phyloP scores from a whole-genome alignment of 2,797 vertebrate genomes.

The Knipowitschia caucasica region DNA sequence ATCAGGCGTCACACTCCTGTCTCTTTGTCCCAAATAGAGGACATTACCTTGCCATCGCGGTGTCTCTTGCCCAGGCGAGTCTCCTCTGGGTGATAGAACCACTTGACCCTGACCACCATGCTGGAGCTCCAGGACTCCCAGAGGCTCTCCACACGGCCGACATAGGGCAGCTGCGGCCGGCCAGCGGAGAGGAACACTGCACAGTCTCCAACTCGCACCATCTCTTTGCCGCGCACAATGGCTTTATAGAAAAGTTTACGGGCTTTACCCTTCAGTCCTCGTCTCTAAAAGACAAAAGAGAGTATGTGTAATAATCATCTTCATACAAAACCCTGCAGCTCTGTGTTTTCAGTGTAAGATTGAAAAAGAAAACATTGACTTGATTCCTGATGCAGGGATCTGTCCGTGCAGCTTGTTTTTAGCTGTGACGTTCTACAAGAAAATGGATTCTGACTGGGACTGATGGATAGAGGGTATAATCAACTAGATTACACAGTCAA shows the following conservation, averaged over 20 bases:
- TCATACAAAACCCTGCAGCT: not conserved
- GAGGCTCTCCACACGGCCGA: conserved; percentile 96
- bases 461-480: too few species aligned
- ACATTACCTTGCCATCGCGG: conserved; percentile 90
- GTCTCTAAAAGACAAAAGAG: conserved; percentile 74
- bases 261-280: conserved; percentile 96
- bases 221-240: conserved; percentile 93
- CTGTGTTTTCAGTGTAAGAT: not conserved
- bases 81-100: conserved; percentile 99
- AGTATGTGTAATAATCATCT: conserved; percentile 23
- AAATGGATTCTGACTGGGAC: too few species aligned
- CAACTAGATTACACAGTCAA: too few species aligned
- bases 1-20: not conserved
- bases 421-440: too few species aligned
- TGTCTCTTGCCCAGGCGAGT: conserved; percentile 94
- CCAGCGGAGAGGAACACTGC: conserved; percentile 96
- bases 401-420: not conserved
- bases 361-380: not conserved
- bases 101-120: conserved; percentile 98
- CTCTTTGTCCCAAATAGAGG: conserved; percentile 27
- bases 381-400: not conserved
- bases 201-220: conserved; percentile 89
- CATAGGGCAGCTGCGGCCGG: conserved; percentile 92
- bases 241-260: conserved; percentile 98
- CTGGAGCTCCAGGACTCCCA: conserved; percentile 99